Conservation (phyloP, 2,113 vertebrate species). For the Microcebus tavaratra region DNA sequence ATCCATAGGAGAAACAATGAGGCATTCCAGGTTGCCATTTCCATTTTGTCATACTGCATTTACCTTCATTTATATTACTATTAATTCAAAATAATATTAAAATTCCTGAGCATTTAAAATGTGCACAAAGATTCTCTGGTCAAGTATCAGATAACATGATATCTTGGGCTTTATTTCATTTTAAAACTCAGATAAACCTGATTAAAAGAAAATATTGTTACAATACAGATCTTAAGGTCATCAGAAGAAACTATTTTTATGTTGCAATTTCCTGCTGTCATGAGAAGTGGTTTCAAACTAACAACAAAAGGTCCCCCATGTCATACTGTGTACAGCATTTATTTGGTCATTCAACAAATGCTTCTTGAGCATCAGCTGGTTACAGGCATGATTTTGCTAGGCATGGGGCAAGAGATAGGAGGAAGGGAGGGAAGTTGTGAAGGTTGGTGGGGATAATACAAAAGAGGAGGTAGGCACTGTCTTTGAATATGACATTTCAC, state of each 20-base stretch:
- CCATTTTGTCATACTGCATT: slow-evolving; percentile 30
- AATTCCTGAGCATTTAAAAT: slow-evolving; percentile 51
- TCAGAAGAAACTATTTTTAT: background rate
- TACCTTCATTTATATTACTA: slow-evolving; percentile 52
- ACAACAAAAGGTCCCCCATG: background rate
- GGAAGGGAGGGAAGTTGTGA: background rate
- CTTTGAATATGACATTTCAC: background rate
- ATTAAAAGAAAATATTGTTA: background rate
- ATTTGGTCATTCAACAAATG: background rate
- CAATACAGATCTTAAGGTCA: background rate
- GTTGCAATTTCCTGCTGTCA: background rate
- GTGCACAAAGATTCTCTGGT: background rate
- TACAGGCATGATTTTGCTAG: background rate
- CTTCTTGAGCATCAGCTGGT: background rate
- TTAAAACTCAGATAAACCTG: background rate
- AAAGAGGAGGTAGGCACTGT: background rate
- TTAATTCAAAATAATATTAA: slow-evolving; percentile 70
- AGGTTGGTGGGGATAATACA: background rate
- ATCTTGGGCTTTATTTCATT: slow-evolving; percentile 10
- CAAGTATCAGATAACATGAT: background rate
- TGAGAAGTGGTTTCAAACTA: slow-evolving; percentile 4
- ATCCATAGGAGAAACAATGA: background rate
- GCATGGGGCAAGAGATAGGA: background rate
- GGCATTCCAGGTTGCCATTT: slow-evolving; percentile 25
- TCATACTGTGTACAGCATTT: background rate